Conservation (phyloP, 2,113 vertebrate species). For the Strigops habroptila region DNA sequence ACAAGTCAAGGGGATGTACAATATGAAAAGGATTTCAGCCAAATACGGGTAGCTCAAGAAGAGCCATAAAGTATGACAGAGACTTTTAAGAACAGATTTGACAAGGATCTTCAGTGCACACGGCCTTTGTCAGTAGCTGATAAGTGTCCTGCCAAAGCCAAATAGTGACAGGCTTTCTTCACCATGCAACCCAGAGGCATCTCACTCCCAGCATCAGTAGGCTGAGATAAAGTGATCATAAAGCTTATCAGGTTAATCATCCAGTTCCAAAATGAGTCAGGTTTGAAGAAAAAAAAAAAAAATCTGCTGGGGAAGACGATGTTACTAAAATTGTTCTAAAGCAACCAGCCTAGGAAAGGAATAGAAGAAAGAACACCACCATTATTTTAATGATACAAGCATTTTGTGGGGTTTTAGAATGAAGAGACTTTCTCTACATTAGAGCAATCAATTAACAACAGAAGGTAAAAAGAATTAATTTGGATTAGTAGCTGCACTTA, state of each 20-base stretch:
- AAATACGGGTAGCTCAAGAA: neutral
- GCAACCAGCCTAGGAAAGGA: neutral
- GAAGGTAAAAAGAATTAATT: constrained; percentile 23
- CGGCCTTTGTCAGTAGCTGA: neutral
- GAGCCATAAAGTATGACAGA: neutral
- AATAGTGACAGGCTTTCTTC: constrained; percentile 14
- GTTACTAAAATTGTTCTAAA: neutral
- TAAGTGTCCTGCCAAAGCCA: constrained; percentile 24
- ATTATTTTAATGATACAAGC: neutral
- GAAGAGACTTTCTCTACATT: neutral
- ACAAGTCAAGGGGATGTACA: neutral
- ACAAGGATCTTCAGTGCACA: constrained; percentile 29
- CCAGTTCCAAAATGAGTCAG: neutral
- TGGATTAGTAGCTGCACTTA: constrained; percentile 5
- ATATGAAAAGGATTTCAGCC: neutral
- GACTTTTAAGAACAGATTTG: constrained; percentile 26
- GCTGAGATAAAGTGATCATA: neutral
- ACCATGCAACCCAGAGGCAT: neutral
- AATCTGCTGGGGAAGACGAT: neutral
- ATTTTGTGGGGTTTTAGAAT: neutral
- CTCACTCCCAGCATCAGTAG: neutral
- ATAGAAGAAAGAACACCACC: neutral
- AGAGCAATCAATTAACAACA: constrained; percentile 29
- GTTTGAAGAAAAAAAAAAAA: neutral
- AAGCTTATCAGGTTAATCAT: neutral